Base-by-base conservation (phyloP, 2,888 invertebrate genomes). In the Sepioteuthis lessoniana region DNA sequence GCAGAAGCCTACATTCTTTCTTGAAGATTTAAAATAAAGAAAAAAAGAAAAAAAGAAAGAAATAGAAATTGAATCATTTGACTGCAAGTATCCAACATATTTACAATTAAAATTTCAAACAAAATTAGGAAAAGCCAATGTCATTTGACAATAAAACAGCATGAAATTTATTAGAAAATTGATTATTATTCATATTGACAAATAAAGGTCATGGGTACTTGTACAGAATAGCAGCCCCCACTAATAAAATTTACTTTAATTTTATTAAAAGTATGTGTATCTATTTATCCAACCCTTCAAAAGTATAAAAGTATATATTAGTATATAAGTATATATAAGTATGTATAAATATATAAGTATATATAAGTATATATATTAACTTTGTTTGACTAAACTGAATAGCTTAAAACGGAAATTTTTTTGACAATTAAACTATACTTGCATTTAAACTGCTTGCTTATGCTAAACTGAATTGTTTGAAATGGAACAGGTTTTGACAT, bases 21-120 rank as follows among this genome's bases (percentile, higher is more conserved):
- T 76, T n/a, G n/a, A 76, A 76, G 76, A 76, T n/a, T 35, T 10
- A n/a, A n/a, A n/a, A n/a, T n/a, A 1, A 35, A 76, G n/a, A 35
- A 16, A 76, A 31, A 31, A 76, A 10, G n/a, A 16, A 35, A n/a
- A 76, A 76, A 76, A n/a, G 16, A 76, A 76, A n/a, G n/a, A 35
- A 16, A 31, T n/a, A 28, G 8, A 28, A 3, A 28, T 76, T 76
- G n/a, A n/a, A n/a, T 76, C n/a, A 76, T 76, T 76, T 76, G n/a
- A 76, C 35, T n/a, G n/a, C 76, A 76, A 76, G 76, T n/a, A n/a
- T 76, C n/a, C 76, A 76, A 76, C n/a, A 76, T 76, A 76, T 76
- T 76, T 76, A n/a, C 76, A n/a, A 19, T 76, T 21, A 76, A 76
- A 76, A 76, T 31, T n/a, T n/a, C 8, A n/a, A 76, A n/a, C 7